A percentile compares a stretch with the other conserved stretches of the same genome.
These are phyloP conservation scores for Acanthococcus lagerstroemiae DNA, from an alignment of 2,888 invertebrate species.

Conservation along the genomic window DNA sequence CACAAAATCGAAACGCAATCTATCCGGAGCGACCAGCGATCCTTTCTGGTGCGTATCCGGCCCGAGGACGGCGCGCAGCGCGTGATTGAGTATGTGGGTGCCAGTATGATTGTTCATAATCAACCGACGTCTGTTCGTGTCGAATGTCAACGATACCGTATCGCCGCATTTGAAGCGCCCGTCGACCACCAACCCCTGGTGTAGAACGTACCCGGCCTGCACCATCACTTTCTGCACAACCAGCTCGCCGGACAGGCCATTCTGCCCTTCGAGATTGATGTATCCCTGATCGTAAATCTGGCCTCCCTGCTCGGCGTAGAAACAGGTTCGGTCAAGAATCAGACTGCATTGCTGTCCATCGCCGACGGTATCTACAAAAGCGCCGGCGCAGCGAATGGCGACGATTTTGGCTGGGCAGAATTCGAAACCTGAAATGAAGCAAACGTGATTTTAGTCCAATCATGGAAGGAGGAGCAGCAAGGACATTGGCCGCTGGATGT, in stretches of 20 bases:
- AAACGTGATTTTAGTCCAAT: not conserved
- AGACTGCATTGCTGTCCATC: slow-evolving; percentile 86
- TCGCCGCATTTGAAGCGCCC: slow-evolving; percentile 72
- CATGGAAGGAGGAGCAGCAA: too few species aligned
- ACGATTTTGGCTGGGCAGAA: slow-evolving; percentile 51
- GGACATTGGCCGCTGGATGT: too few species aligned
- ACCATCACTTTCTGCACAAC: slow-evolving; percentile 79
- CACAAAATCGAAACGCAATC: slow-evolving; percentile 93
- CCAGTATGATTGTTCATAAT: slow-evolving; percentile 99
- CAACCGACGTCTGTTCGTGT: slow-evolving; percentile 69
- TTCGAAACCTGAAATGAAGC: slow-evolving; percentile 22
- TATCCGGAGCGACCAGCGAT: slow-evolving; percentile 93
- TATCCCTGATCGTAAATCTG: slow-evolving; percentile 96
- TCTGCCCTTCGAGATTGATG: slow-evolving; percentile 42
- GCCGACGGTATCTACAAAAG: slow-evolving; percentile 68
- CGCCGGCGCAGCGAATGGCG: slow-evolving; percentile 60
- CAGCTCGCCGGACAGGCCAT: slow-evolving; percentile 55
- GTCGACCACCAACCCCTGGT: slow-evolving; percentile 81
- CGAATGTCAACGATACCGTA: slow-evolving; percentile 66
- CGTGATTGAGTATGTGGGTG: slow-evolving; percentile 93
- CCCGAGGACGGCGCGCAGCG: slow-evolving; percentile 77
- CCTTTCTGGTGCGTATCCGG: slow-evolving; percentile 91
- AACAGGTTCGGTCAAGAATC: slow-evolving; percentile 80
- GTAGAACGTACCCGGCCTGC: slow-evolving; percentile 89
- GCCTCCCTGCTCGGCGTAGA: slow-evolving; percentile 98